Percentiles rank a stretch among this genome's conserved stretches.
These are phyloP conservation scores for Drymodes brunneopygia DNA, from an alignment of 2,113 vertebrate species.

Conservation along the genomic window DNA sequence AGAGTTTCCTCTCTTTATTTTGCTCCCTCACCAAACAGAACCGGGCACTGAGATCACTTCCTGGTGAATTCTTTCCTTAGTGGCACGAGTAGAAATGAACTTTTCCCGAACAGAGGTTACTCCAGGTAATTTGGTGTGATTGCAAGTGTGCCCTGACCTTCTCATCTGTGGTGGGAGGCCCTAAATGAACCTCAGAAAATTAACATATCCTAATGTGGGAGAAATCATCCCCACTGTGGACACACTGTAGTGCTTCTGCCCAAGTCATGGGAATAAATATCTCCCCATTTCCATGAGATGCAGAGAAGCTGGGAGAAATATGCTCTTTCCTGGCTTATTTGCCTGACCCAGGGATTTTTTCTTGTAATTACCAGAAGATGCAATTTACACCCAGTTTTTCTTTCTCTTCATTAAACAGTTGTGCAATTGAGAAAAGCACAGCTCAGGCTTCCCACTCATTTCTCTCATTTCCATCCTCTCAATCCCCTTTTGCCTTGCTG, in stretches of 20 bases:
- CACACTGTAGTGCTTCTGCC: neutral
- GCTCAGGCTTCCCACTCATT: neutral
- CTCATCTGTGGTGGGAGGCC: neutral
- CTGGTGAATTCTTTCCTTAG: neutral
- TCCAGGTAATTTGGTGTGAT: neutral
- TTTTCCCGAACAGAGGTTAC: neutral
- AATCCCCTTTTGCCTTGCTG: neutral
- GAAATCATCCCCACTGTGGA: neutral
- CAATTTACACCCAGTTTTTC: neutral
- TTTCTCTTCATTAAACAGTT: neutral
- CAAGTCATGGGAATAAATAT: neutral
- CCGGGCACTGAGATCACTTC: conserved; percentile 7
- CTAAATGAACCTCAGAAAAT: neutral
- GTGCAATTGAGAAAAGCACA: neutral
- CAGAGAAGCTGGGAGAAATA: neutral
- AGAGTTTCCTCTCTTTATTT: conserved; percentile 11
- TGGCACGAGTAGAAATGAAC: neutral
- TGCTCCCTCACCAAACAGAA: neutral
- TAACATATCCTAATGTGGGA: neutral
- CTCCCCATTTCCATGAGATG: neutral
- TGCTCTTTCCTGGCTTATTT: neutral
- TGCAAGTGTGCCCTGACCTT: neutral
- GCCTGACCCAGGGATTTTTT: neutral
- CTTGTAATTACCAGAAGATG: neutral
- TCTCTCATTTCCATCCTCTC: neutral